These are phyloP conservation scores for Coilia nasus DNA, from an alignment of 2,797 vertebrate genomes.

Conservation along the genomic window DNA sequence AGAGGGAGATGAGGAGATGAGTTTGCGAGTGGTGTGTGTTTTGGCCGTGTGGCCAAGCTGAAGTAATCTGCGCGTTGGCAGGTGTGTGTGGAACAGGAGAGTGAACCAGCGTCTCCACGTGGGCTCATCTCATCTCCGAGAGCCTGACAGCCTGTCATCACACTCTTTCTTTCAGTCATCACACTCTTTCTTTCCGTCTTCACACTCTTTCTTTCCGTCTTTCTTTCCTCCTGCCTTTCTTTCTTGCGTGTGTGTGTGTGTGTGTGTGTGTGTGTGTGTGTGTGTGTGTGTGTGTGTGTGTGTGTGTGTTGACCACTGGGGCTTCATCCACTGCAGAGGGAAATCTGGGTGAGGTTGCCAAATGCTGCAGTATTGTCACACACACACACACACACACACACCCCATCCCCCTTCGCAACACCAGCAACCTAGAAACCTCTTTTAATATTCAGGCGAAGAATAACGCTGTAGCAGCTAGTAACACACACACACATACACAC, in stretches of 20 bases:
- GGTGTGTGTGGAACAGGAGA: too few species aligned
- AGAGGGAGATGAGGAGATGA: too few species aligned
- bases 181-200: too few species aligned
- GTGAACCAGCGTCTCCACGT: too few species aligned
- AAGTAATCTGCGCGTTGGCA: slow-evolving; percentile 51
- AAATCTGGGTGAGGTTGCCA: background rate
- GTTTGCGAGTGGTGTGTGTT: too few species aligned
- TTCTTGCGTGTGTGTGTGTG: too few species aligned
- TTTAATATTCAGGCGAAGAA: background rate
- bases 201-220: too few species aligned
- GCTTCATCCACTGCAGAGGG: background rate
- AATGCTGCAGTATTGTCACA: slow-evolving; percentile 13
- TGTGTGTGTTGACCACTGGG: background rate
- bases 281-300: slow-evolving; percentile 36
- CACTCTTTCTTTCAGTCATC: too few species aligned
- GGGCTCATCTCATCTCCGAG: too few species aligned
- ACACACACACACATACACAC: background rate
- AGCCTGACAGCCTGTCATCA: too few species aligned
- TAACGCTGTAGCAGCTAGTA: background rate
- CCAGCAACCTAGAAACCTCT: slow-evolving; percentile 10
- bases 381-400: background rate
- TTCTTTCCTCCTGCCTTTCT: too few species aligned
- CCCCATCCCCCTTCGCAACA: background rate
- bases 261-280: slow-evolving; percentile 13
- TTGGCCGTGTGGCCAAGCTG: too few species aligned